Evolutionary conservation across 1,140 invertebrate genomes (phyloP).

Genomic region (Drusus annulatus): DNA sequence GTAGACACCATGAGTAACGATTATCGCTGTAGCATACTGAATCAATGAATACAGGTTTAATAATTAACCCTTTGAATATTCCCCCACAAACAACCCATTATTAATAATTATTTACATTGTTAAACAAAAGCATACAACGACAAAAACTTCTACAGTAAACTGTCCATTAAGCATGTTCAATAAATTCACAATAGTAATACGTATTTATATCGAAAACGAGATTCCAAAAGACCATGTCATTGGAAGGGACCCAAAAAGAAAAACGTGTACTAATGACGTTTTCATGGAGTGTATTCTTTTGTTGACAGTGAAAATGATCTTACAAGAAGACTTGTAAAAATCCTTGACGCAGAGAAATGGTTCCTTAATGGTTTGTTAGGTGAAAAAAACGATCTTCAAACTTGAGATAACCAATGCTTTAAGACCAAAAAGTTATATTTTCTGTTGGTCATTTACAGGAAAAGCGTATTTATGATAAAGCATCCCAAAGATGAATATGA

Average conservation of each 20-base stretch:
- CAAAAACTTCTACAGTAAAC: too few species aligned
- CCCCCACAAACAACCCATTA: too few species aligned
- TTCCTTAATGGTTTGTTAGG: background rate
- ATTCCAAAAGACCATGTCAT: background rate
- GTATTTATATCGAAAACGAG: too few species aligned
- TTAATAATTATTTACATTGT: too few species aligned
- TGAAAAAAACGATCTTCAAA: conserved; percentile 16
- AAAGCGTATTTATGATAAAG: background rate
- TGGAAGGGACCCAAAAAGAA: background rate
- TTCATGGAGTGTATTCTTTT: conserved; percentile 54
- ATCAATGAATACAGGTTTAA: too few species aligned
- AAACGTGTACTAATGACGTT: conserved; percentile 52
- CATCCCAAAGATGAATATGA: background rate
- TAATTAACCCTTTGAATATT: too few species aligned
- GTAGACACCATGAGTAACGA: too few species aligned
- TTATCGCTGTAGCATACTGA: too few species aligned
- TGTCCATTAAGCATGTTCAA: too few species aligned
- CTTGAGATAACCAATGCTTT: background rate
- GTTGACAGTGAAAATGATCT: conserved; percentile 38
- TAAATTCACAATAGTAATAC: too few species aligned
- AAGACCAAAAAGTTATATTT: background rate
- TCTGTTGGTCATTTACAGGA: background rate
- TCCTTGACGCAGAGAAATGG: background rate
- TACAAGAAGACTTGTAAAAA: conserved; percentile 22
- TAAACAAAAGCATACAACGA: too few species aligned